phyloP scores from a whole-genome alignment of 2,797 vertebrate species.

The Myotis vivesi region DNA sequence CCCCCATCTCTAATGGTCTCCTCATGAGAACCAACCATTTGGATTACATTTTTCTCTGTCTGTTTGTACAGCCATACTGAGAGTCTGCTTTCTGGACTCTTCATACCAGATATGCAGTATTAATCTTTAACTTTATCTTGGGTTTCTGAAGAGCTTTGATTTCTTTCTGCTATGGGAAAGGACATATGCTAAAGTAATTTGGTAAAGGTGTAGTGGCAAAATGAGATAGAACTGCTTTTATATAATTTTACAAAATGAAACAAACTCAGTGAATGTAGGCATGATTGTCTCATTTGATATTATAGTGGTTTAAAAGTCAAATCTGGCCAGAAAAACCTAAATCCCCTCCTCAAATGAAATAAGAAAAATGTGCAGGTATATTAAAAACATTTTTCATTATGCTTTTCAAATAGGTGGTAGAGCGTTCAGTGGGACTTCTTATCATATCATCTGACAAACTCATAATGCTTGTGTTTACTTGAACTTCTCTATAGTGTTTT shows the following conservation, averaged over 20 bases:
- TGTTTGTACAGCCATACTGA: background rate
- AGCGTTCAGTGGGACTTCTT: slow-evolving; percentile 53
- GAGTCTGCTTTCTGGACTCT: background rate
- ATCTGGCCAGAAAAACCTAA: slow-evolving; percentile 56
- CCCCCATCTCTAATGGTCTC: background rate
- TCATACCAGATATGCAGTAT: background rate
- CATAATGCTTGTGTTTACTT: slow-evolving; percentile 43
- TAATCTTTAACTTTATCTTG: background rate
- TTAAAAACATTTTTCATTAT: slow-evolving; percentile 70
- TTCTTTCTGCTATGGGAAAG: slow-evolving; percentile 55
- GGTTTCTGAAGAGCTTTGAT: slow-evolving; percentile 60
- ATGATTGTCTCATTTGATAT: slow-evolving; percentile 72
- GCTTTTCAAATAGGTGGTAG: slow-evolving; percentile 56
- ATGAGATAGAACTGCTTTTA: slow-evolving; percentile 77
- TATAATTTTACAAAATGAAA: slow-evolving; percentile 72
- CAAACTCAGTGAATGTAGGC: slow-evolving; percentile 63
- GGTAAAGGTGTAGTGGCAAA: slow-evolving; percentile 60
- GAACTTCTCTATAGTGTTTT: slow-evolving; percentile 69
- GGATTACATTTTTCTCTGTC: background rate
- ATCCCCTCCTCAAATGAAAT: slow-evolving; percentile 61
- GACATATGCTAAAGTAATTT: slow-evolving; percentile 39
- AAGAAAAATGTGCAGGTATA: slow-evolving; percentile 58
- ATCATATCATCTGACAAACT: slow-evolving; percentile 37
- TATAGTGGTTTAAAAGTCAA: slow-evolving; percentile 67
- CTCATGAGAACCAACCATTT: background rate